Evolutionary conservation across 2,888 invertebrate genomes (phyloP), one percentile per base, ranked within the genome.

Genomic region (Nysson spinosus): DNA sequence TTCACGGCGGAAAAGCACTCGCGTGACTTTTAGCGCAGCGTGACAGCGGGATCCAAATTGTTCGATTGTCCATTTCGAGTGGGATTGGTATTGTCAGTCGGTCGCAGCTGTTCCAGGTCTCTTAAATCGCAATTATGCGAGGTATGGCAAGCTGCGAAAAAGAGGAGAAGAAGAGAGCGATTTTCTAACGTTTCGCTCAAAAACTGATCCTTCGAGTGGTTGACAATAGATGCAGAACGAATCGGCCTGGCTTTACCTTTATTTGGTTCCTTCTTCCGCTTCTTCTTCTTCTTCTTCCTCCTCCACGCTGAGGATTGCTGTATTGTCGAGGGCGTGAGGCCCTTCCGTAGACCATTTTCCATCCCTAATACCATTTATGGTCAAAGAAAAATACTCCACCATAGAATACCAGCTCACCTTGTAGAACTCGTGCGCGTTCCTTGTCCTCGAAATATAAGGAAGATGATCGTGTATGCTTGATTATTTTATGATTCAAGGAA

Each of bases 41-140:
- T 35, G 57, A 66, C 77, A 77, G 75, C 76, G 70, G 72, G 75
- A 56, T 74, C 73, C 79, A 84, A 85, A 85, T 85, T 83, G 83
- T 81, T 78, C 79, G 78, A 85, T 84, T 84, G 85, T 85, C 71
- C 75, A 62, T 69, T 64, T 82, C 77, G 78, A 83, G 81, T 82
- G 81, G 78, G 69, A 56, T 46, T 14, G 30, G 62, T 56, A 77
- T 76, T 78, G 80, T 80, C 60, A 54, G 19, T 51, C 56, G 72
- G 74, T 69, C 70, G 76, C 81, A 80, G 83, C 83, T 80, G 83
- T 72, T 56, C 60, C 63, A 49, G n/a, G 72, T 42, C 81, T 79
- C 80, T 84, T 83, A 84, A 84, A 84, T 81, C 74, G 84, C 83
- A 84, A 83, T 84, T 84, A 84, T 84, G 72, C 77, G 79, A 80